Conservation (phyloP, 2,113 vertebrate species). For the Miniopterus natalensis region DNA sequence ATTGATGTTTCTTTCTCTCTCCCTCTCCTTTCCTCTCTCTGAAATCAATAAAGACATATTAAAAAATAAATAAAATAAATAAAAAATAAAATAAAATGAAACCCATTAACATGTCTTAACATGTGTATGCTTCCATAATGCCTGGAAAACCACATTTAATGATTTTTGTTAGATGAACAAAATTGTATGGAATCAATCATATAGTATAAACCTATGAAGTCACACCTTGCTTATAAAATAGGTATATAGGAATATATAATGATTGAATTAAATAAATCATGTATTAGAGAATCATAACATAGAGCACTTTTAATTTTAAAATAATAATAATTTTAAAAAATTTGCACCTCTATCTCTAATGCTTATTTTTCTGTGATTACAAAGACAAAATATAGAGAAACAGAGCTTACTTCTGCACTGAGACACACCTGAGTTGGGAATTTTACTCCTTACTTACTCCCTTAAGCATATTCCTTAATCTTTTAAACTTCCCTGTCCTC, state of each 20-base stretch:
- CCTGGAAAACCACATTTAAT: not conserved
- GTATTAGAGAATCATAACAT: not conserved
- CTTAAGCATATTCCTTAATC: constrained; percentile 35
- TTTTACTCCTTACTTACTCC: not conserved
- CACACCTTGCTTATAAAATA: not conserved
- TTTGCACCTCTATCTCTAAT: not conserved
- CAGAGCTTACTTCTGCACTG: not conserved
- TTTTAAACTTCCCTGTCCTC: constrained; percentile 46
- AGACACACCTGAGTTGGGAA: not conserved
- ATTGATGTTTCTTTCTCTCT: too few species aligned
- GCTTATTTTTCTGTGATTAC: not conserved
- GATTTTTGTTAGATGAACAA: not conserved
- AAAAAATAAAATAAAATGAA: not conserved
- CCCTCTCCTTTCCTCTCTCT: too few species aligned
- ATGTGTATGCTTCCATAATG: not conserved
- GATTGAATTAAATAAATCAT: not conserved
- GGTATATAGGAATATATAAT: not conserved
- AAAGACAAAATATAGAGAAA: not conserved
- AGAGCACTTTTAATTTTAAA: not conserved
- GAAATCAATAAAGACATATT: too few species aligned
- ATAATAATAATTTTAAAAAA: not conserved
- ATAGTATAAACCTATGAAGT: not conserved
- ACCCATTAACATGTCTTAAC: not conserved
- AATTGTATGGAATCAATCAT: not conserved
- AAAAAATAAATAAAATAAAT: too few species aligned